Conservation (phyloP, 2,888 invertebrate species). For the Vandiemenella viatica region DNA sequence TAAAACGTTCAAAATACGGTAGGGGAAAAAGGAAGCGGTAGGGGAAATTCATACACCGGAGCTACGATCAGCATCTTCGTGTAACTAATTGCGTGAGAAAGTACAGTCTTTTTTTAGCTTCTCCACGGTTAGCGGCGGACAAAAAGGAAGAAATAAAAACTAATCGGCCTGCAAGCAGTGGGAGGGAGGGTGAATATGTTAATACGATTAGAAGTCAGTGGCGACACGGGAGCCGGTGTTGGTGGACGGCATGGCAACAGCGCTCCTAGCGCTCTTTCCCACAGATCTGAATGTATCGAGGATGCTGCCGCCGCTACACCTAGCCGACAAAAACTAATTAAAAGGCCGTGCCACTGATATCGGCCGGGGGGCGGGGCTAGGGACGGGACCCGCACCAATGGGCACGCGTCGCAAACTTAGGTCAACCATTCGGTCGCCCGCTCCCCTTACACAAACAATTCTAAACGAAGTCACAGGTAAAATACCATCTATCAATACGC, state of each 20-base stretch:
- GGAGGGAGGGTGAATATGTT: not conserved
- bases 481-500: too few relatives aligned
- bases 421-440: too few relatives aligned
- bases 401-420: too few relatives aligned
- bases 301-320: not conserved
- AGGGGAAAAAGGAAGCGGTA: too few relatives aligned
- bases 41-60: too few relatives aligned
- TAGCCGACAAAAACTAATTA: not conserved
- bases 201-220: too few relatives aligned
- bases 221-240: not conserved
- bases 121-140: conserved; percentile 1
- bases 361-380: not conserved
- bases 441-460: too few relatives aligned
- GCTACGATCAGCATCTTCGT: too few relatives aligned
- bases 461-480: too few relatives aligned
- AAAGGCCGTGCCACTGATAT: too few relatives aligned
- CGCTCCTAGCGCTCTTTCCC: conserved; percentile 1
- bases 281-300: not conserved
- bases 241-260: not conserved
- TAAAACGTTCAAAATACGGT: too few relatives aligned
- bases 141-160: conserved; percentile 3
- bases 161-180: not conserved
- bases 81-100: conserved; percentile 4
- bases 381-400: not conserved
- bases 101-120: not conserved